Evolutionary conservation across 2,113 vertebrate genomes (phyloP).

Genomic region (Trematocara nigrifrons): DNA sequence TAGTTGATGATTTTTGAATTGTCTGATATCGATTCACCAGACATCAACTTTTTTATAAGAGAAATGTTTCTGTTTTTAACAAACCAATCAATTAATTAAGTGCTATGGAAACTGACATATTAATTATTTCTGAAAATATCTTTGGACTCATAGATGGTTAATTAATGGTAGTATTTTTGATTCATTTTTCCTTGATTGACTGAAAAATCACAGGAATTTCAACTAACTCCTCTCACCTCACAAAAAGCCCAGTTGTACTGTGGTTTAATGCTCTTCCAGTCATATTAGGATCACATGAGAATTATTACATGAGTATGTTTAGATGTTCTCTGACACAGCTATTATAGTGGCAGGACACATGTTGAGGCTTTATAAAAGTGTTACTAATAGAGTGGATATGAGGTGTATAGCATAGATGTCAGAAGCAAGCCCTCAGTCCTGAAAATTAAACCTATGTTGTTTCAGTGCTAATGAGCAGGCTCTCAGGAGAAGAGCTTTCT

Average conservation of each 20-base stretch:
- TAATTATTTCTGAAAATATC: neutral
- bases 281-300: neutral
- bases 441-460: conserved; percentile 56
- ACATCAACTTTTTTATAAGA: neutral
- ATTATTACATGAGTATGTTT: neutral
- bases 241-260: neutral
- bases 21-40: neutral
- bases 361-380: conserved; percentile 21
- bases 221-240: neutral
- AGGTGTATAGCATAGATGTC: conserved; percentile 56
- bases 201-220: neutral
- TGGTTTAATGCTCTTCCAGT: neutral
- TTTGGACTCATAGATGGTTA: neutral
- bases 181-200: neutral
- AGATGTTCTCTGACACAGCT: neutral
- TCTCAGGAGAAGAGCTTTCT: conserved; percentile 47
- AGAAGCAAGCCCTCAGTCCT: conserved; percentile 40
- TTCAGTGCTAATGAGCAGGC: conserved; percentile 49
- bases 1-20: neutral
- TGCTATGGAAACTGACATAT: neutral
- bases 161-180: neutral
- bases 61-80: neutral
- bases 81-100: neutral
- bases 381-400: conserved; percentile 54
- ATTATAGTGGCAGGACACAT: neutral